Conservation (phyloP, 2,113 vertebrate species). For the Amblyopsis rosae region DNA sequence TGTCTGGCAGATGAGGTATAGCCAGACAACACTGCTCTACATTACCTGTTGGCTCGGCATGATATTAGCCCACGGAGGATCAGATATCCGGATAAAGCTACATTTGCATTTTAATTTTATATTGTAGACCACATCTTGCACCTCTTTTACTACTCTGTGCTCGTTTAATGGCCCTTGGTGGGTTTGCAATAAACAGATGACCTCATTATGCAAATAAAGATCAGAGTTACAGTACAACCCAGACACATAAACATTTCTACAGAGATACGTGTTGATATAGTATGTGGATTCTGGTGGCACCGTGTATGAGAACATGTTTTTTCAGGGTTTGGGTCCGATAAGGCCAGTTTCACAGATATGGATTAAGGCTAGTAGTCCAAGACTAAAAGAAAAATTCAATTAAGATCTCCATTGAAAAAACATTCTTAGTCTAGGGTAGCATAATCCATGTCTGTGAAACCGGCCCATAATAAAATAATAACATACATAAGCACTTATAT, state of each 20-base stretch:
- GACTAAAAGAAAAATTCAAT: too few relatives aligned
- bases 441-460: too few relatives aligned
- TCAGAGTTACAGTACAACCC: conserved; percentile 47
- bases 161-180: conserved; percentile 75
- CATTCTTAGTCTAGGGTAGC: too few relatives aligned
- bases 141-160: conserved; percentile 69
- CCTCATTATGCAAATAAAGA: conserved; percentile 75
- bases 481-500: too few relatives aligned
- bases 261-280: conserved; percentile 12
- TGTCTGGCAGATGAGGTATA: conserved; percentile 19
- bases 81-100: conserved; percentile 47
- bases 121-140: conserved; percentile 49
- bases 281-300: too few relatives aligned
- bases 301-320: too few relatives aligned
- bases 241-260: conserved; percentile 54
- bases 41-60: conserved; percentile 59
- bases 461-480: too few relatives aligned
- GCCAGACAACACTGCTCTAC: conserved; percentile 28
- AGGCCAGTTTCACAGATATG: too few relatives aligned
- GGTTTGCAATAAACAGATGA: conserved; percentile 73
- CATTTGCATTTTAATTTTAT: conserved; percentile 76
- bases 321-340: too few relatives aligned
- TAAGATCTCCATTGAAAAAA: too few relatives aligned
- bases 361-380: too few relatives aligned
- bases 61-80: conserved; percentile 53